Percentiles rank a stretch among this genome's conserved stretches.
These are phyloP conservation scores for Toxostoma redivivum DNA, from an alignment of 2,113 vertebrate species.

Conservation along the genomic window DNA sequence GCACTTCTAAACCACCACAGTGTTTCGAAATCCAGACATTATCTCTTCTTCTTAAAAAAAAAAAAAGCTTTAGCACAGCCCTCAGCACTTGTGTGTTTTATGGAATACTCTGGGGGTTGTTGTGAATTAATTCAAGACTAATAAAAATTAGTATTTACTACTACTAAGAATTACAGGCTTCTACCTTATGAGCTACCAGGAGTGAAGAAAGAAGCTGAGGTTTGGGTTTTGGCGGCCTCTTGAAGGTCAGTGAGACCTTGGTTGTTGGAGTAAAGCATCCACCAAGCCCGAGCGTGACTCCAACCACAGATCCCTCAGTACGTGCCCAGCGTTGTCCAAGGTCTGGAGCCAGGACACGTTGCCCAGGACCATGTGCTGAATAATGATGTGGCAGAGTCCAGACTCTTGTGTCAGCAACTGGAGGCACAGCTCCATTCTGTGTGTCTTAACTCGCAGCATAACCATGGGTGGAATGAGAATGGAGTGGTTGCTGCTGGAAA, in stretches of 20 bases:
- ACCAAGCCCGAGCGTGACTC: background rate
- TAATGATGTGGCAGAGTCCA: background rate
- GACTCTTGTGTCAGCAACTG: background rate
- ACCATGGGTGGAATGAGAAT: background rate
- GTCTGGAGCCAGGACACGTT: background rate
- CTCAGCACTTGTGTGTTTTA: background rate
- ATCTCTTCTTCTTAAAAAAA: background rate
- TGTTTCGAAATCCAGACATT: background rate
- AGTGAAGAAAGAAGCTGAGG: background rate
- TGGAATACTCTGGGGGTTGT: background rate
- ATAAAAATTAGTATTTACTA: background rate
- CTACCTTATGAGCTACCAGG: background rate
- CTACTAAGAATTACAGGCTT: background rate
- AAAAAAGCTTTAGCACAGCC: background rate
- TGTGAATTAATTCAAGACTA: background rate
- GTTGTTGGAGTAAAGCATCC: background rate
- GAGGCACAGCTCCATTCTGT: background rate
- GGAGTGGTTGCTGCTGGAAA: background rate
- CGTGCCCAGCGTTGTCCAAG: background rate
- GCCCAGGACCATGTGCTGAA: background rate
- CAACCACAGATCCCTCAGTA: background rate
- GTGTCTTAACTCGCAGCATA: background rate
- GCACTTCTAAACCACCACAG: background rate
- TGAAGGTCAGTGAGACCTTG: background rate
- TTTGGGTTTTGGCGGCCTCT: background rate